These are phyloP conservation scores for Acronicta aceris DNA, from an alignment of 2,888 invertebrate species.

Conservation along the genomic window DNA sequence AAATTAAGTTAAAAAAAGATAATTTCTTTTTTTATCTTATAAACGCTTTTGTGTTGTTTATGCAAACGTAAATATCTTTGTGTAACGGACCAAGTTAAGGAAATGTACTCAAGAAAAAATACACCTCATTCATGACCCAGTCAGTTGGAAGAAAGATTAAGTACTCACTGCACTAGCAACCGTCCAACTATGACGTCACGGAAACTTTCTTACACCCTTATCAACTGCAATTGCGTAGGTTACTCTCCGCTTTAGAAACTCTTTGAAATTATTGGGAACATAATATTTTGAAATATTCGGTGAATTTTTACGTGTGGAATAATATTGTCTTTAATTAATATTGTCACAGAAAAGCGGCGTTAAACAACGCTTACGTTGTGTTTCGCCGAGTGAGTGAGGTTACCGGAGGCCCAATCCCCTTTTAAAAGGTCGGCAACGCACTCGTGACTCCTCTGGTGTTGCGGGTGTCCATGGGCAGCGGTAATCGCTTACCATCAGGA, in stretches of 20 bases:
- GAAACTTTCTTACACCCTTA: slow-evolving; percentile 22
- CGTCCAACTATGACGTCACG: slow-evolving; percentile 27
- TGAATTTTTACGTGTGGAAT: too few relatives aligned
- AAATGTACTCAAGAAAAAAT: slow-evolving; percentile 16
- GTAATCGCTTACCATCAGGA: too few relatives aligned
- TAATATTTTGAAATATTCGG: slow-evolving; percentile 1
- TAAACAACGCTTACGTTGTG: too few relatives aligned
- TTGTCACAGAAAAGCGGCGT: too few relatives aligned
- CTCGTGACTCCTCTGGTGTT: too few relatives aligned
- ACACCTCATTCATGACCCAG: slow-evolving; percentile 28
- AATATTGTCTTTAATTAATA: too few relatives aligned
- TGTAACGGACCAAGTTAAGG: background rate
- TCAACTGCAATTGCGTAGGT: slow-evolving; percentile 21
- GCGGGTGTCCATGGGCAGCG: too few relatives aligned
- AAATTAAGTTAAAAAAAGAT: too few relatives aligned
- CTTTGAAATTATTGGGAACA: slow-evolving; percentile 7
- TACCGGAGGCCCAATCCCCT: too few relatives aligned
- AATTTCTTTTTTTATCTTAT: too few relatives aligned
- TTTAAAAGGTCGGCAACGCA: too few relatives aligned
- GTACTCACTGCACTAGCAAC: slow-evolving; percentile 21
- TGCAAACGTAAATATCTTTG: background rate
- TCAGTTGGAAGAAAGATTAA: slow-evolving; percentile 30
- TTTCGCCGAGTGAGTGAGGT: too few relatives aligned
- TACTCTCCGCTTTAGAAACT: slow-evolving; percentile 29
- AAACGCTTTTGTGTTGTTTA: background rate